Base-by-base conservation (phyloP, 64 coral and sea anemone genomes). In the Acropora tenuis region DNA sequence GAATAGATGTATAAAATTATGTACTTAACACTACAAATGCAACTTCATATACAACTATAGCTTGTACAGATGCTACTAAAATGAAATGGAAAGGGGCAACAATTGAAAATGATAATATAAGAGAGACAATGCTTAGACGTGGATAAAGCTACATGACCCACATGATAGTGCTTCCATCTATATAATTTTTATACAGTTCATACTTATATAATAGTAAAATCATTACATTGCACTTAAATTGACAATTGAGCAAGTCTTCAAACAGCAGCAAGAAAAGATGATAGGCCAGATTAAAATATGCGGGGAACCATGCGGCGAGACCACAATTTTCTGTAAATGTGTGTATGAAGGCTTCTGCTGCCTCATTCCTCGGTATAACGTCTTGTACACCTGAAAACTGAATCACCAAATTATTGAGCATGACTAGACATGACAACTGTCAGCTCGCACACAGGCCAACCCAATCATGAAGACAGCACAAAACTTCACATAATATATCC, bases 121-220 rank as follows among this genome's bases (percentile, higher is more conserved):
- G 2, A 1, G 71, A 30, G n/a, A 30, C 74, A 8, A 47, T 76
- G 42, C 43, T 45, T 76, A 43, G 12, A 1, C 10, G 6, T 0
- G 3, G 59, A 13, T 3, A 3, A 15, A 63, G 59, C 12, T 15
- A 10, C 2, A 13, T 13, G 15, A 15, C 59, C 15, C 9, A 3
- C 10, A 63, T 63, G 9, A 3, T 63, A 16, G 60, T 49, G 5
- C 15, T 77, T 11, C 13, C 75, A 85, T 47, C 17, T 30, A 85
- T 85, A 20, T 63, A 1, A 18, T 50, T 13, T 81, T 11, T 83
- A 72, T 85, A 85, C 82, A 85, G 61, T 85, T 59, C 65, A 83
- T 71, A 85, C 40, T 83, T 85, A 72, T 71, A n/a, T 72, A 72
- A 63, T 49, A 1, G 46, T 40, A 85, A 48, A 72, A 85, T 85